These are phyloP conservation scores for Amphipoea lucens DNA, from an alignment of 2,888 invertebrate genomes.

Conservation along the genomic window DNA sequence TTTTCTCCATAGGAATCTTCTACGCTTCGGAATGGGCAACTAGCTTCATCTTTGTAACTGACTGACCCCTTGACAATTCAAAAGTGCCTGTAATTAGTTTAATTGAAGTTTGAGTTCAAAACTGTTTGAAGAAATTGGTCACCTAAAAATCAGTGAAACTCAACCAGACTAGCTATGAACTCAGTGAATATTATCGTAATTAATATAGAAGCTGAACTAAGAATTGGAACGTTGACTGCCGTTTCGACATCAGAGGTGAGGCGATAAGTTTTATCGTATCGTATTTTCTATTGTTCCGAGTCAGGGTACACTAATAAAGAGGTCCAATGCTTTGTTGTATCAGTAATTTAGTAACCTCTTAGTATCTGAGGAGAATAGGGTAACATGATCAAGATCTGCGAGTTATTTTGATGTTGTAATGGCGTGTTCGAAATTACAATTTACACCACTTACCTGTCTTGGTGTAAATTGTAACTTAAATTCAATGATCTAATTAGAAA, in stretches of 20 bases:
- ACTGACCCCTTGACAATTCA: background rate
- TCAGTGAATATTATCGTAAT: background rate
- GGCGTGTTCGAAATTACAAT: background rate
- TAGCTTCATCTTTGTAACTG: background rate
- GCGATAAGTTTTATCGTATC: background rate
- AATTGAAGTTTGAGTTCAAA: background rate
- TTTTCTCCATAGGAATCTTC: background rate
- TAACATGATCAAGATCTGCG: background rate
- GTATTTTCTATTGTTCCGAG: constrained; percentile 6
- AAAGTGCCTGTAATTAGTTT: background rate
- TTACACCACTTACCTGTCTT: too few species aligned
- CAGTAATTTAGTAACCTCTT: constrained; percentile 1
- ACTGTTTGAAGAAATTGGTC: background rate
- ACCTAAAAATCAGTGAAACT: background rate
- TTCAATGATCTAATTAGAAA: background rate
- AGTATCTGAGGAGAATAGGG: background rate
- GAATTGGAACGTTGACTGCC: background rate
- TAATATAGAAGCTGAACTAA: background rate
- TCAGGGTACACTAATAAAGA: constrained; percentile 1
- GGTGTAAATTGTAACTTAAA: too few species aligned
- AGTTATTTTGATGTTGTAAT: background rate
- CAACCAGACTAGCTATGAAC: background rate
- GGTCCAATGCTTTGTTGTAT: background rate
- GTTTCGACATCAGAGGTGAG: background rate
- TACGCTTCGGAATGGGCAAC: background rate